These are phyloP conservation scores for Sapayoa aenigma DNA, from an alignment of 2,113 vertebrate species.

Conservation along the genomic window DNA sequence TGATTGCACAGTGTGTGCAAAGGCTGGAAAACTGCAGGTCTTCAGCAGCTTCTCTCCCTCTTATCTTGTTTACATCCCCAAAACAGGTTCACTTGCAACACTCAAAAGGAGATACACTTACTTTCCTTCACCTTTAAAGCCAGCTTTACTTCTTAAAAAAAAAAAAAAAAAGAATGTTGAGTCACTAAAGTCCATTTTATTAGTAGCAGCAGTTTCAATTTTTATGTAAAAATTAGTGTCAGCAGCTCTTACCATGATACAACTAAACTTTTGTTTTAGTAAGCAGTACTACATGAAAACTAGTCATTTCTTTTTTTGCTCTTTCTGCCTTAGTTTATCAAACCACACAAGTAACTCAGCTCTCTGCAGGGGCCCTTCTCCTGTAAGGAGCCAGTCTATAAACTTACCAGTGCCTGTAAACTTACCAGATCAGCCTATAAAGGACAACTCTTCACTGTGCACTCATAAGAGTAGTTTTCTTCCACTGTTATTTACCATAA, in stretches of 20 bases:
- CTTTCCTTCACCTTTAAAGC: background rate
- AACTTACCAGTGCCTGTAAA: fast-evolving
- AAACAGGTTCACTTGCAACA: background rate
- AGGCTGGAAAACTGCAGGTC: background rate
- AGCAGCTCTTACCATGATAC: background rate
- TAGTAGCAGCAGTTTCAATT: background rate
- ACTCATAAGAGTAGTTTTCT: background rate
- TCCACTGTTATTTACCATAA: background rate
- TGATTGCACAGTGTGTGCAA: background rate
- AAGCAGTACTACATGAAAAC: background rate
- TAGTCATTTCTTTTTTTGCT: background rate
- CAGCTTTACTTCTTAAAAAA: background rate
- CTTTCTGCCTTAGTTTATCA: background rate
- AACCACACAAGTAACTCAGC: background rate
- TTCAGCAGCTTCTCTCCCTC: background rate
- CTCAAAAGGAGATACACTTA: background rate
- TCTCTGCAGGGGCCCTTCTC: background rate
- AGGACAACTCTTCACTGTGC: background rate
- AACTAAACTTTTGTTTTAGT: background rate
- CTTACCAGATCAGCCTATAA: background rate
- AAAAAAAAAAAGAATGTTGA: background rate
- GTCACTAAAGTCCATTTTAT: background rate
- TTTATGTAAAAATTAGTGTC: background rate
- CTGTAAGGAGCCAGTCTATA: background rate
- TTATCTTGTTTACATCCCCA: background rate